Evolutionary conservation across 2,113 vertebrate genomes (phyloP).

Genomic region (Anhinga anhinga): DNA sequence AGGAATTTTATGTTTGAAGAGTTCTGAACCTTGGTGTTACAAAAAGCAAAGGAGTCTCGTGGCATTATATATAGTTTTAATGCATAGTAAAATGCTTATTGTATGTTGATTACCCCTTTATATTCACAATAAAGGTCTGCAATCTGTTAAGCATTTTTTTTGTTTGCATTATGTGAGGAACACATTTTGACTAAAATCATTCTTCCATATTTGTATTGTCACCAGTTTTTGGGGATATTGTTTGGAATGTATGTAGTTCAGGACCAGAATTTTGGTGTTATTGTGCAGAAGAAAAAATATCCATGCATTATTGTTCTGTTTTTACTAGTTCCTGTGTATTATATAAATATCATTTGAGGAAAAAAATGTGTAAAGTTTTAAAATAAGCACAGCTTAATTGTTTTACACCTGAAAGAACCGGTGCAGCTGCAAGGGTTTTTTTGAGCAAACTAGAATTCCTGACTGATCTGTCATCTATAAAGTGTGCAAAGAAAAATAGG

Average conservation of each 20-base stretch:
- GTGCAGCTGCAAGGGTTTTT: conserved; percentile 64
- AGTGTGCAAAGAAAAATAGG: conserved; percentile 76
- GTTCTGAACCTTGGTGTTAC: conserved; percentile 43
- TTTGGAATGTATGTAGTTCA: neutral
- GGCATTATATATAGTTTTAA: conserved; percentile 67
- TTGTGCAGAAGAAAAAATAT: neutral
- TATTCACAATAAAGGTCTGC: conserved; percentile 69
- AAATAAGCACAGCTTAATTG: conserved; percentile 40
- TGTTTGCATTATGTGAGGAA: conserved; percentile 28
- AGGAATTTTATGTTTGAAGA: conserved; percentile 45
- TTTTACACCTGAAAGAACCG: conserved; percentile 59
- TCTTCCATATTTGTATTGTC: conserved; percentile 34
- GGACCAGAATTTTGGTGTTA: neutral
- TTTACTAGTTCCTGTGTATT: neutral
- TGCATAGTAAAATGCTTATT: conserved; percentile 63
- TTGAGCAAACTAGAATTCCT: conserved; percentile 63
- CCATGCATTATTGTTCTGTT: neutral
- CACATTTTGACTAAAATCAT: conserved; percentile 47
- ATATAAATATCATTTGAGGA: conserved; percentile 1
- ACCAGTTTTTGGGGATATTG: neutral
- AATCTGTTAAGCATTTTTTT: conserved; percentile 63
- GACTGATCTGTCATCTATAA: conserved; percentile 74
- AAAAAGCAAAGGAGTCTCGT: conserved; percentile 56
- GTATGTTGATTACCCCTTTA: conserved; percentile 64
- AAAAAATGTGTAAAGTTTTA: conserved; percentile 31